A percentile compares a stretch with the other conserved stretches of the same genome.
Evolutionary conservation across 2,113 vertebrate genomes (phyloP).

Genomic region (Opisthocomus hoazin): DNA sequence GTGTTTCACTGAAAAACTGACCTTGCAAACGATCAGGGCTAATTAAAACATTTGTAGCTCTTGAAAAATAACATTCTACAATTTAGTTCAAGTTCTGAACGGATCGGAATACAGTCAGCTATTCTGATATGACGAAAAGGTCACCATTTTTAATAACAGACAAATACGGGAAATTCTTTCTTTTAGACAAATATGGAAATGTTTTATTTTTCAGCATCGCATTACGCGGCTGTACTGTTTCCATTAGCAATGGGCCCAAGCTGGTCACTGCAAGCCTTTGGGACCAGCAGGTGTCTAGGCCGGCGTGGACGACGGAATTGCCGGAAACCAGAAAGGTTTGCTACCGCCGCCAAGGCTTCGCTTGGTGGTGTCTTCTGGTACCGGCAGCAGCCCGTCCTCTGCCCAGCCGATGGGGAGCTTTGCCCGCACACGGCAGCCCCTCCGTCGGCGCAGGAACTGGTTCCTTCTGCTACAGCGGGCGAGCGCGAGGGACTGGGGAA

Average conservation of each 20-base stretch:
- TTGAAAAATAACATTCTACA: not conserved
- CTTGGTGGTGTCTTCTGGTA: not conserved
- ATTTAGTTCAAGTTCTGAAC: not conserved
- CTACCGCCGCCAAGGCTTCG: not conserved
- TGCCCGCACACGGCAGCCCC: not conserved
- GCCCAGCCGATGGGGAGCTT: not conserved
- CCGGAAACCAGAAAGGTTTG: not conserved
- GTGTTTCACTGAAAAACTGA: not conserved
- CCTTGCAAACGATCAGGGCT: not conserved
- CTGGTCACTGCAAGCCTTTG: not conserved
- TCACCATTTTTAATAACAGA: not conserved
- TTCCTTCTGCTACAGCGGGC: not conserved
- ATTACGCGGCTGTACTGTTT: not conserved
- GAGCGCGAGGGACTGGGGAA: not conserved
- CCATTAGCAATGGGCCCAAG: not conserved
- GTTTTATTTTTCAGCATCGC: not conserved
- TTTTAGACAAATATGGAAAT: not conserved
- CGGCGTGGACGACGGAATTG: not conserved
- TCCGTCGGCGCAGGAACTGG: accelerated
- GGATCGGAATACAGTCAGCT: not conserved
- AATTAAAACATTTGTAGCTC: not conserved
- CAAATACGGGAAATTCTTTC: not conserved
- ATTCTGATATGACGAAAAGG: not conserved
- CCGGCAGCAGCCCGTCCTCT: not conserved
- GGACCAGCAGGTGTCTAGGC: not conserved